Conservation (phyloP, 2,888 invertebrate species). For the Cylindroiulus punctatus region DNA sequence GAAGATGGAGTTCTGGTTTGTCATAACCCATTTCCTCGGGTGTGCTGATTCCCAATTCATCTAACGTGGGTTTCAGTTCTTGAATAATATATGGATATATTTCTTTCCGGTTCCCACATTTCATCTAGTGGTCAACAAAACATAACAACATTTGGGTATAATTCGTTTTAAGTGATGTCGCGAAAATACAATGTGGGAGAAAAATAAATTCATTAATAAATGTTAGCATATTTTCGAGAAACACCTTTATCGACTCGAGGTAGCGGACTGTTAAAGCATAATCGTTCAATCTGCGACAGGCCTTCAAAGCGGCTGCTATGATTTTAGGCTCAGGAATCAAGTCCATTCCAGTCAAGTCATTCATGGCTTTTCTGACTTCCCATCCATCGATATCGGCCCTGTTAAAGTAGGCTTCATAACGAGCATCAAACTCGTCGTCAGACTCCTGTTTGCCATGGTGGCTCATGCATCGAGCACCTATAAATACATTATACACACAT, state of each 20-base stretch:
- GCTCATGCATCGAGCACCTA: constrained; percentile 55
- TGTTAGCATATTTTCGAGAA: neutral
- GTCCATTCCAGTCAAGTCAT: constrained; percentile 88
- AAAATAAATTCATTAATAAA: neutral
- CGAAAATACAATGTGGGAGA: neutral
- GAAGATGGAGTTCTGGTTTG: constrained; percentile 91
- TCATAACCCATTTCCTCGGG: constrained; percentile 97
- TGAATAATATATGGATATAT: constrained; percentile 89
- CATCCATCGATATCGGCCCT: constrained; percentile 90
- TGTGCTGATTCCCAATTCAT: constrained; percentile 91
- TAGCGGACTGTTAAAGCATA: constrained; percentile 91
- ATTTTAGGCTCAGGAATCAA: constrained; percentile 91
- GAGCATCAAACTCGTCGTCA: constrained; percentile 85
- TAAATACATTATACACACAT: no score
- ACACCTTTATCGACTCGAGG: constrained; percentile 84
- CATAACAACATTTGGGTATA: neutral
- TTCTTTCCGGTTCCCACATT: constrained; percentile 80
- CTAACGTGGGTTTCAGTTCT: constrained; percentile 90
- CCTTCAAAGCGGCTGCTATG: constrained; percentile 84
- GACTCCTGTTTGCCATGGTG: constrained; percentile 70
- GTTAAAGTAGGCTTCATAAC: constrained; percentile 85
- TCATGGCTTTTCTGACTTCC: constrained; percentile 93
- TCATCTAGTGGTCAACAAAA: constrained; percentile 69
- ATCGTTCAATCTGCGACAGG: constrained; percentile 94
- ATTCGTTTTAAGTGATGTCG: no score